Evolutionary conservation across 92 coral and sea anemone species (phyloP), one percentile per base, ranked within the genome.

Genomic region (Actinostola sp.): DNA sequence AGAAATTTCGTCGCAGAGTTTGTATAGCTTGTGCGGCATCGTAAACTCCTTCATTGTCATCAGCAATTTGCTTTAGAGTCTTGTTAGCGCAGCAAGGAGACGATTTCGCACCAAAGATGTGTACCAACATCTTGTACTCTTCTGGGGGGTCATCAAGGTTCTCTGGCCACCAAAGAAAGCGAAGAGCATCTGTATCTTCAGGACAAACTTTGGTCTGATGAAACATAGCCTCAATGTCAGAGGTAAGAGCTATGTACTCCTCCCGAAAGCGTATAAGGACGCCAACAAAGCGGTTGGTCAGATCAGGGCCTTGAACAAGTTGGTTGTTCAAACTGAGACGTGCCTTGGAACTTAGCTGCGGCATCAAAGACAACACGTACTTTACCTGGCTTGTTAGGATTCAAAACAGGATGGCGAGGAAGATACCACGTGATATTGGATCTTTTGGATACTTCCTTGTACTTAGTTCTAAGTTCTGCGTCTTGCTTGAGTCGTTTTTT

Each of bases 351-450:
- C 63, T 88, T 82, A 19, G 93, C 83, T 8, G 93, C 87, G 8
- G 89, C 93, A 25, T 84, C 87, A 61, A 84, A 84, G 39, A 87
- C 88, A 24, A 87, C 74, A 17, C 85, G 65, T 4, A 82, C 82
- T 31, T 82, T 87, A 14, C 83, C 82, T 0, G 89, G 86, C 51
- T 88, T 88, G 71, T 82, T 88, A 8, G 65, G 84, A 32, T 82
- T 82, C 20, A 24, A 21, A 20, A 72, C 78, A 3, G 67, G 78
- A 26, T 72, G 55, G 31, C 41, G 55, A 8, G 78, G 57, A 41
- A 75, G 61, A 70, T 45, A 84, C 89, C 84, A 71, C 1, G 76
- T 78, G 52, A 34, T 72, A 27, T 72, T 72, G n/a, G 63, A 62
- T 53, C 42, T 61, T 39, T 66, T 19, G 6, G 75, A 63, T 10